Percentiles rank a stretch among this genome's conserved stretches.
phyloP scores from a whole-genome alignment of 2,797 vertebrate species.

The Alcedo quadribrachys region DNA sequence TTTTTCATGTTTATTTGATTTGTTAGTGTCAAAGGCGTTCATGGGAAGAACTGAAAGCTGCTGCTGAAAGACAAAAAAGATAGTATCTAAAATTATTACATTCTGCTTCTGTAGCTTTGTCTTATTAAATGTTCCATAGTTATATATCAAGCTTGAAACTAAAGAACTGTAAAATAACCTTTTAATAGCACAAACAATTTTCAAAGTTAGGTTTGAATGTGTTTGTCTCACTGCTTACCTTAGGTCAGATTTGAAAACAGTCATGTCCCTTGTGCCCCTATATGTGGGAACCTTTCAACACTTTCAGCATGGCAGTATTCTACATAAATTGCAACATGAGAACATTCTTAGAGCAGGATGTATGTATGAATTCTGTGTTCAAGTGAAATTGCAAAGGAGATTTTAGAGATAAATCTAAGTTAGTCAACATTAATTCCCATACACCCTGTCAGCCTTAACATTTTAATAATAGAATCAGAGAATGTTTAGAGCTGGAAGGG shows the following conservation, averaged over 20 bases:
- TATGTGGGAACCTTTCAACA: background rate
- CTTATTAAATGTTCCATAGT: background rate
- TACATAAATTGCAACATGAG: background rate
- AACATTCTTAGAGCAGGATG: background rate
- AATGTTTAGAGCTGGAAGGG: no score
- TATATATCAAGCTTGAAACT: background rate
- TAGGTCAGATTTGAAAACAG: background rate
- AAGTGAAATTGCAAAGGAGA: background rate
- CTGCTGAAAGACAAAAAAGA: background rate
- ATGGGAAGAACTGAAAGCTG: background rate
- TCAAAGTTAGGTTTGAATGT: background rate
- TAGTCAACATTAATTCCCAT: background rate
- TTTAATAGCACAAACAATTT: background rate
- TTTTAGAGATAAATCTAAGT: background rate
- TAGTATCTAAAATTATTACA: conserved; percentile 32
- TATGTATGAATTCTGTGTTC: background rate
- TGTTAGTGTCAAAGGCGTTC: conserved; percentile 16
- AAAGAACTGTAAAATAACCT: background rate
- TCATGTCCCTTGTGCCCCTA: background rate
- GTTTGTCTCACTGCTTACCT: background rate
- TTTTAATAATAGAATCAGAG: background rate
- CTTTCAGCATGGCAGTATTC: background rate
- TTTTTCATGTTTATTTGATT: conserved; percentile 27
- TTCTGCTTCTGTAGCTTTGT: background rate
- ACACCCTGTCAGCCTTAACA: background rate